Evolutionary conservation across 2,113 vertebrate species (phyloP).

Genomic region (Xenopus borealis): DNA sequence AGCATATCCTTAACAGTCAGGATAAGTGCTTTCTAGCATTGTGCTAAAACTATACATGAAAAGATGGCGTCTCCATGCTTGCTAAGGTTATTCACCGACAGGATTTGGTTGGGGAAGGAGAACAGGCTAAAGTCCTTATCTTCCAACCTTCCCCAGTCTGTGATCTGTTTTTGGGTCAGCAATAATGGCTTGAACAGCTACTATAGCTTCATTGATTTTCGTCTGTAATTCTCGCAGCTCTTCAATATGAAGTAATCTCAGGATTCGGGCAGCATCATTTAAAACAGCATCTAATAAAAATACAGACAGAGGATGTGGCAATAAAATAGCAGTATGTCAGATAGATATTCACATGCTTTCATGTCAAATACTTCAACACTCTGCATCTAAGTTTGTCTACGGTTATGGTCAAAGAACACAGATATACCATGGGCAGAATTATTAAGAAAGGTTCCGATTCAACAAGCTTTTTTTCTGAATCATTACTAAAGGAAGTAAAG

Average conservation of each 20-base stretch:
- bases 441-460: no score
- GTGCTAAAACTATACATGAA: slow-evolving; percentile 7
- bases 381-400: no score
- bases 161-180: slow-evolving; percentile 97
- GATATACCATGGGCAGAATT: no score
- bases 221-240: slow-evolving; percentile 95
- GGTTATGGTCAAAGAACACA: no score
- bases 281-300: slow-evolving; percentile 81
- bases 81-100: not conserved
- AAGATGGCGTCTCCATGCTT: slow-evolving; percentile 1
- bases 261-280: slow-evolving; percentile 91
- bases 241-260: slow-evolving; percentile 93
- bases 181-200: slow-evolving; percentile 94
- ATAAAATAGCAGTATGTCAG: no score
- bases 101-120: no score
- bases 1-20: not conserved
- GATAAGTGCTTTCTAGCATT: slow-evolving; percentile 26
- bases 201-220: slow-evolving; percentile 94
- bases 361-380: no score
- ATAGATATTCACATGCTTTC: no score
- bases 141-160: slow-evolving; percentile 94
- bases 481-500: no score
- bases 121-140: slow-evolving; percentile 68
- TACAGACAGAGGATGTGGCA: not conserved
- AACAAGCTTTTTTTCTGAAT: no score